Evolutionary conservation across 2,113 vertebrate species (phyloP), one percentile per base, ranked within the genome.

Genomic region (Telmatochromis sp.): DNA sequence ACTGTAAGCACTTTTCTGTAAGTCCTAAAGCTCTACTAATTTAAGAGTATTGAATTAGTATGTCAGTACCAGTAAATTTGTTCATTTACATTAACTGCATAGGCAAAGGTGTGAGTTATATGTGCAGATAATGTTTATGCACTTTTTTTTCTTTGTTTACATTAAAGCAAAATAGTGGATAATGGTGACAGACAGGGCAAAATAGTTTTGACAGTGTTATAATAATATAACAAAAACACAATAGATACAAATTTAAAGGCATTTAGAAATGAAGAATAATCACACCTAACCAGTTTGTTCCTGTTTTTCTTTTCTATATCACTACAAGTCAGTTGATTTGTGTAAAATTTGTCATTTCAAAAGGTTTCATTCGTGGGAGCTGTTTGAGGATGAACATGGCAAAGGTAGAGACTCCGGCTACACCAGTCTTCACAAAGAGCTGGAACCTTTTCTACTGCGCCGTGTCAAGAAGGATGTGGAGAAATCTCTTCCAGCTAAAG

Each of bases 391-490:
- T 86, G 98, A 98, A 9, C 99, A 99, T 63, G 99, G 98, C 6
- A 99, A 98, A 96, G 99, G 99, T 33, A 96, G 98, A 90, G 99
- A 99, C 88, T 98, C 96, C 2, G 99, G 99, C 80, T 99, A 99
- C 93, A 97, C 98, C 80, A 99, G 99, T 92, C 97, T 99, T 81
- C 99, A 99, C 93, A 99, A 98, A 94, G 99, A 99, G 88, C 97
- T 99, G 86, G 99, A 99, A 92, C 99, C 99, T 1, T 99, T 99
- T 93, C 91, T 99, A 2, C 95, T 99, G 47, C 98, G 99, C 26
- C 93, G 99, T 88, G 99, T 99, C 92, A 99, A 99, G 94, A 99
- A 99, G 94, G 99, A 99, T 65, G 99, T 99, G 84, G 99, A 99
- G 93, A 99, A 99, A 93, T 99, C 98, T 81, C 97, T 99, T 65